These are phyloP conservation scores for Delphinapterus leucas DNA, from an alignment of 2,113 vertebrate genomes.

Conservation along the genomic window DNA sequence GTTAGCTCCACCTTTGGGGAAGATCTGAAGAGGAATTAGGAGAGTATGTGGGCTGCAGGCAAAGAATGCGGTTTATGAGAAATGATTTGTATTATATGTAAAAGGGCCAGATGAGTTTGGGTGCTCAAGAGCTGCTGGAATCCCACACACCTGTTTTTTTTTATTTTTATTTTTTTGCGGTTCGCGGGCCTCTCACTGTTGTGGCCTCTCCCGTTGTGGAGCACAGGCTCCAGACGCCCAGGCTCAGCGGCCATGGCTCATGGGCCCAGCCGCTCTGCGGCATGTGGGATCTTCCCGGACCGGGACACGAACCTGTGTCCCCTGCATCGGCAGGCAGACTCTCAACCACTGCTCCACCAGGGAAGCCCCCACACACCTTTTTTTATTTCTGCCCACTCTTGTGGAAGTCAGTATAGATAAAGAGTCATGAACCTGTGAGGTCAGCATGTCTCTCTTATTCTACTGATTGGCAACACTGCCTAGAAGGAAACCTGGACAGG, in stretches of 20 bases:
- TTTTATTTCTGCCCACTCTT: not conserved
- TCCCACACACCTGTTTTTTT: not conserved
- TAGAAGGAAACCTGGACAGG: not conserved
- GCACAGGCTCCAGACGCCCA: no score
- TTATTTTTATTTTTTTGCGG: no score
- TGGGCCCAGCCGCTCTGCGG: no score
- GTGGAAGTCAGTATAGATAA: not conserved
- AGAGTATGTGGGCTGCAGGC: not conserved
- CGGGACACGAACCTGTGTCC: no score
- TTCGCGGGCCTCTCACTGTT: no score
- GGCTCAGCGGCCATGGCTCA: no score
- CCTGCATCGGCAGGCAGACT: no score
- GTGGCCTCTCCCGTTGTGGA: no score
- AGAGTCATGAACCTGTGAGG: not conserved
- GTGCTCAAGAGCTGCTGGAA: not conserved
- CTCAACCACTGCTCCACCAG: no score
- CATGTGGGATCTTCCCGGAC: no score
- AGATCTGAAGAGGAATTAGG: not conserved
- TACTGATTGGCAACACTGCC: not conserved
- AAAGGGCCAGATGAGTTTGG: not conserved
- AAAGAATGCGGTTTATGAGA: not conserved
- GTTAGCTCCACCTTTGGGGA: not conserved
- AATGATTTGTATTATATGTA: not conserved
- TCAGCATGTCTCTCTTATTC: not conserved
- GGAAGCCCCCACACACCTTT: no score